A percentile compares a stretch with the other conserved stretches of the same genome.
phyloP scores from a whole-genome alignment of 2,888 invertebrate genomes.

The Trypoxylon attenuatum region DNA sequence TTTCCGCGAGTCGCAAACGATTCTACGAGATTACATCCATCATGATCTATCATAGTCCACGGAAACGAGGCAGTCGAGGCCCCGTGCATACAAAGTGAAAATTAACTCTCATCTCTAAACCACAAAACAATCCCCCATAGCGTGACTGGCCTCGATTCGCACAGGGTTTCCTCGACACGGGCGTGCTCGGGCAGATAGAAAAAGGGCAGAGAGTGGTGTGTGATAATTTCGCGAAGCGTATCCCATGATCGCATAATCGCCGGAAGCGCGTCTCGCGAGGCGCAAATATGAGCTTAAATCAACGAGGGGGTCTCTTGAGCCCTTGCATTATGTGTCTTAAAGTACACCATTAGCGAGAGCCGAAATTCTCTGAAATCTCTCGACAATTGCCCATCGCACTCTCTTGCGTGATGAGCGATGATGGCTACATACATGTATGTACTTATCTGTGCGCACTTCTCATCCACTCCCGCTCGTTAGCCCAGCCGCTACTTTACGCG shows the following conservation, averaged over 20 bases:
- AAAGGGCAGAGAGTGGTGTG: neutral
- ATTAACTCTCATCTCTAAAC: neutral
- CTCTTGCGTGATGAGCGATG: slow-evolving; percentile 37
- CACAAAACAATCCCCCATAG: slow-evolving; percentile 6
- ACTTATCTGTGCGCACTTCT: no score
- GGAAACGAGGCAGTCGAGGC: no score
- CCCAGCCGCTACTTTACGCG: no score
- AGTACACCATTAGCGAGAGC: slow-evolving; percentile 30
- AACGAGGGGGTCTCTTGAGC: slow-evolving; percentile 3
- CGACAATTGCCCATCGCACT: slow-evolving; percentile 29
- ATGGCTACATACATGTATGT: slow-evolving; percentile 23
- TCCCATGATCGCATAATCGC: slow-evolving; percentile 25
- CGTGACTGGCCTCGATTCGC: slow-evolving; percentile 21
- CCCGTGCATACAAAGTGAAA: neutral
- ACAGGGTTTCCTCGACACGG: slow-evolving; percentile 15
- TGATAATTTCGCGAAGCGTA: neutral
- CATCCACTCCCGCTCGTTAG: no score
- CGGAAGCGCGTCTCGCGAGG: slow-evolving; percentile 17
- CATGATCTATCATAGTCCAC: no score
- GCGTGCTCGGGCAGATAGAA: slow-evolving; percentile 11
- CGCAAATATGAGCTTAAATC: slow-evolving; percentile 8
- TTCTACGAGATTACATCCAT: no score
- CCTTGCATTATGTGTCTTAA: slow-evolving; percentile 16
- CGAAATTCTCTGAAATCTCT: slow-evolving; percentile 24
- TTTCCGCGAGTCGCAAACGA: no score